These are phyloP conservation scores for Typhlichthys eigenmanni DNA, from an alignment of 2,797 vertebrate species.

Conservation along the genomic window DNA sequence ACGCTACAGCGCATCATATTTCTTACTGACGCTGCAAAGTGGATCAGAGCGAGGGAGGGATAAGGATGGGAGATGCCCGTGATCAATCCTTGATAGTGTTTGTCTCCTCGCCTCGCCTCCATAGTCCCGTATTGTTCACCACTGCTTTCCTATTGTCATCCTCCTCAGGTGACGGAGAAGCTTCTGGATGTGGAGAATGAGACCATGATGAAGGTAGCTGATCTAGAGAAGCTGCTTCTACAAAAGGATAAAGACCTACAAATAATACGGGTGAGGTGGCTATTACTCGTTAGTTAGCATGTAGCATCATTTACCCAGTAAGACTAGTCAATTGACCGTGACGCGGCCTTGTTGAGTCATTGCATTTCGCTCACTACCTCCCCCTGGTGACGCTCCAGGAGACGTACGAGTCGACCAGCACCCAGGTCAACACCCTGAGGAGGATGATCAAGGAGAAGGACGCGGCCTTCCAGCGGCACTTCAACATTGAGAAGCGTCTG, in stretches of 20 bases:
- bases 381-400: slow-evolving; percentile 79
- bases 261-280: slow-evolving; percentile 81
- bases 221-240: slow-evolving; percentile 91
- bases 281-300: not conserved
- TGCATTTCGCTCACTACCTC: slow-evolving; percentile 48
- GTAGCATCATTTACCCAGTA: slow-evolving; percentile 30
- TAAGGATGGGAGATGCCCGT: slow-evolving; percentile 38
- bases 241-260: slow-evolving; percentile 93
- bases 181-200: slow-evolving; percentile 96
- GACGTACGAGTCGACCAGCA: slow-evolving; percentile 90
- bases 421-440: slow-evolving; percentile 91
- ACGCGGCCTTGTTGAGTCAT: slow-evolving; percentile 48
- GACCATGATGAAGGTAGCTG: slow-evolving; percentile 96
- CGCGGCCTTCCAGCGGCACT: slow-evolving; percentile 87
- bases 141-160: slow-evolving; percentile 18
- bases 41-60: slow-evolving; percentile 23
- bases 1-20: slow-evolving; percentile 56
- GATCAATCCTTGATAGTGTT: slow-evolving; percentile 32
- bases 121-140: not conserved
- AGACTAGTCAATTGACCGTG: slow-evolving; percentile 63
- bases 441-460: slow-evolving; percentile 95
- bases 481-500: slow-evolving; percentile 81
- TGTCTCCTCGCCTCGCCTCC: slow-evolving; percentile 28
- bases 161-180: slow-evolving; percentile 89
- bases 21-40: slow-evolving; percentile 56